Base-by-base conservation (phyloP, 2,113 vertebrate species). In the Menidia beryllina region DNA sequence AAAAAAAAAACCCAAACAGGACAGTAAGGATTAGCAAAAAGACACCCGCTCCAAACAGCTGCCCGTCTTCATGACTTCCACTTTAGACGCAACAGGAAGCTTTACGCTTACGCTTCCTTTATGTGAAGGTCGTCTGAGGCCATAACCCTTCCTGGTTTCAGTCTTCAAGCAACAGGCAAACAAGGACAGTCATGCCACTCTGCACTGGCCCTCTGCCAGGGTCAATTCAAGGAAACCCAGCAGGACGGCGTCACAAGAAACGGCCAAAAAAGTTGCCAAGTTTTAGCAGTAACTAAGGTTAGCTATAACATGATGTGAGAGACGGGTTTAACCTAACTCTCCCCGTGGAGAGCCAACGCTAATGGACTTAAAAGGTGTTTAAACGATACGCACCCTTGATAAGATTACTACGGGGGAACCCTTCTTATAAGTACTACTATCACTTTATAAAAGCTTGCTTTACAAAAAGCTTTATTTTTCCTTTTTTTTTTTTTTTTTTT, bases 121-220 rank as follows among this genome's bases (percentile, higher is more conserved):
- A 76, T 38, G 68, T 75, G 68, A 87, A 89, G 88, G 90, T 82
- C 77, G 39, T 77, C 49, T 74, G 24, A 80, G 69, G 77, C 26
- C 0, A 77, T 2, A 20, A n/a, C 30, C 49, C 38, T 1, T 9
- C 1, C 0, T 0, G 10, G 41, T 12, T 1, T 24, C 47, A 13
- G 4, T 26, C 21, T 34, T 10, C 21, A 43, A 1, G 0, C 0
- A 5, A 3, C n/a, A 21, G 0, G 53, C 24, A 10, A 19, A 3
- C 24, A 7, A 0, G 56, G 26, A 13, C 1, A 3, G 10, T 1
- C 23, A 24, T 21, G 27, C 0, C 3, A 5, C 4, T 9, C 26
- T 0, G 7, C 0, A 1, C 14, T 21, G 27, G 68, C 54, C 48
- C 1, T 25, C 20, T 6, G 59, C 24, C 13, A 11, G 34, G n/a